Base-by-base conservation (phyloP, 2,888 invertebrate species). In the Branchellion lobata region DNA sequence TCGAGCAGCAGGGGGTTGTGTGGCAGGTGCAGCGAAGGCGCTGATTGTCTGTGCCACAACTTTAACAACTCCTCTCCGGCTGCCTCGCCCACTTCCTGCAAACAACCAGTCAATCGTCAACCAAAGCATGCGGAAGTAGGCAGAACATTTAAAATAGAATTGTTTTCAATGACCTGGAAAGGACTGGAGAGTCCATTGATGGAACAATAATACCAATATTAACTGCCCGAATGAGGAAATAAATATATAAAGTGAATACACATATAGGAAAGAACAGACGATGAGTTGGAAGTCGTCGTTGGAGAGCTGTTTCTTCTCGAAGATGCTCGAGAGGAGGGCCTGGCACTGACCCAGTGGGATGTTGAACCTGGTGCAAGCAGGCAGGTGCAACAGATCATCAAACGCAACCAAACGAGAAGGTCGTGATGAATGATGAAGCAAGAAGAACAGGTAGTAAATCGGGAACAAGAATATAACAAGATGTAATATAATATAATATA, bases 281-380 rank as follows among this genome's bases (percentile, higher is more conserved):
- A n/a, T n/a, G n/a, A 75, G 53, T 33, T 75, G 75, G n/a, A 51
- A 47, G 33, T 75, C 75, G 21, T 90, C 89, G 76, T 89, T 88
- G 78, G 89, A 89, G 78, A 90, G 90, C 36, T 90, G 89, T 34
- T 89, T 88, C 79, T 90, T 90, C 81, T 90, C 90, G 82, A 90
- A 89, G 84, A 90, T 88, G 0, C 90, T 88, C 87, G 91, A 91
- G 68, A 87, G 83, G 75, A 91, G 86, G 86, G 91, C 90, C 21
- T 91, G 86, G 0, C 88, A 87, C 40, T 85, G 86, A 81, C 88
- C 88, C 84, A 89, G 89, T 24, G 88, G 88, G 34, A 89, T 84
- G 82, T 88, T 88, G 21, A 86, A 87, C 80, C 88, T 88, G 83
- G 8, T 14, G 8, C 18, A 47, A 47, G 18, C 8, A 14, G 8